A percentile compares a stretch with the other conserved stretches of the same genome.
Evolutionary conservation across 2,113 vertebrate genomes (phyloP).

Genomic region (Myotis lucifugus): DNA sequence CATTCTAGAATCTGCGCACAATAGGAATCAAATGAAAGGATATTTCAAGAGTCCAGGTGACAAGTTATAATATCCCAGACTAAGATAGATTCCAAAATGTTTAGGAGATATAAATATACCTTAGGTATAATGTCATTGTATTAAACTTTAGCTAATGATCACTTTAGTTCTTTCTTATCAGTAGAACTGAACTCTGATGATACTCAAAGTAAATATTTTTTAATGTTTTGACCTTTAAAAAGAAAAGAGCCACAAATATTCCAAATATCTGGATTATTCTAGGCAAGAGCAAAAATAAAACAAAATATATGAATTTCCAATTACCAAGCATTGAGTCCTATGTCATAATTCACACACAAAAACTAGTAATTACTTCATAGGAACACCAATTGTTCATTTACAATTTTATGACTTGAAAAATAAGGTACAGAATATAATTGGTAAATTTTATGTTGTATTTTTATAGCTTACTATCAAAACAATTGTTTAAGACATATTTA

Average conservation of each 20-base stretch:
- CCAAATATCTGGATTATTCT: conserved; percentile 3
- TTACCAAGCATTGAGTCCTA: not conserved
- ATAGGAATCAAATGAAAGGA: not conserved
- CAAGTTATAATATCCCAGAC: not conserved
- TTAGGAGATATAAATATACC: not conserved
- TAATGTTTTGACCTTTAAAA: conserved; percentile 29
- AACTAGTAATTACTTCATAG: not conserved
- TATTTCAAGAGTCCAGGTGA: not conserved
- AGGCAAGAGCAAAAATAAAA: conserved; percentile 8
- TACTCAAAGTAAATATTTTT: conserved; percentile 2
- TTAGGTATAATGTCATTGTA: conserved; percentile 11
- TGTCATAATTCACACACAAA: not conserved
- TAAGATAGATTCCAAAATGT: not conserved
- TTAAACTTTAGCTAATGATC: not conserved
- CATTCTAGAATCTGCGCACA: not conserved
- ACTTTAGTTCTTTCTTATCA: not conserved
- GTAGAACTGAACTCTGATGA: not conserved
- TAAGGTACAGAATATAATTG: not conserved
- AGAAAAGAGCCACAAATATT: conserved; percentile 18
- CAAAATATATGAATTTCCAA: not conserved
- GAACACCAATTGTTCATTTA: not conserved
- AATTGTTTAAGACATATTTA: not conserved
- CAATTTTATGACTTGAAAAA: conserved; percentile 10
- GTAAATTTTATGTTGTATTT: conserved; percentile 5
- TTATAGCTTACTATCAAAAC: conserved; percentile 21